phyloP scores from a whole-genome alignment of 2,797 vertebrate genomes.

The Lagocephalus sceleratus region DNA sequence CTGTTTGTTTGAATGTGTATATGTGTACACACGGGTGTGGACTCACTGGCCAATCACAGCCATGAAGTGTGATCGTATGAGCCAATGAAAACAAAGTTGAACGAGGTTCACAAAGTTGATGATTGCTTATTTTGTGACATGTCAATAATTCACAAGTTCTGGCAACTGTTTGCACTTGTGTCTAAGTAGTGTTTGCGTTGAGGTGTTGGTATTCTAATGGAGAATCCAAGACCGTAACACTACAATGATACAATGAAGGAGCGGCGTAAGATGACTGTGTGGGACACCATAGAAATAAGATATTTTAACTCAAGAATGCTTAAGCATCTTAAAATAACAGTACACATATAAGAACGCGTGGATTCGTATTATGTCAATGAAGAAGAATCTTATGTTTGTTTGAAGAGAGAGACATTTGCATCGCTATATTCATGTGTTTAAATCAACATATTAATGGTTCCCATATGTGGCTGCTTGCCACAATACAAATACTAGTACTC shows the following conservation, averaged over 20 bases:
- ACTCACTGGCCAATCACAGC: conserved; percentile 51
- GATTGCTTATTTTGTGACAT: conserved; percentile 36
- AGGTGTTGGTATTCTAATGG: conserved; percentile 30
- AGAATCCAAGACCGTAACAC: conserved; percentile 23
- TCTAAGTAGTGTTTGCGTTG: conserved; percentile 2
- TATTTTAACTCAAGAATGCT: too few species aligned
- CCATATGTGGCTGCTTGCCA: too few species aligned
- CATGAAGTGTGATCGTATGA: conserved; percentile 32
- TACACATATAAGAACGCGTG: too few species aligned
- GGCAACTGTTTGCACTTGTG: conserved; percentile 8
- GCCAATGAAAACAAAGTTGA: conserved; percentile 48
- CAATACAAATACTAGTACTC: too few species aligned
- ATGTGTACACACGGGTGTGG: conserved; percentile 33
- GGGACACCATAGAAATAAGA: too few species aligned
- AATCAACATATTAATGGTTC: too few species aligned
- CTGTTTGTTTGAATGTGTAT: conserved; percentile 42
- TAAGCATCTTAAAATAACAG: too few species aligned
- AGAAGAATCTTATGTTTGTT: too few species aligned
- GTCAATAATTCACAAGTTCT: conserved; percentile 33
- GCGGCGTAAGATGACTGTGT: background rate
- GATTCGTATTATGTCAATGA: too few species aligned
- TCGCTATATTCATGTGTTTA: too few species aligned
- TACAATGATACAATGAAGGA: conserved; percentile 6
- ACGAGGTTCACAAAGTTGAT: conserved; percentile 41
- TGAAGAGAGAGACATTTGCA: too few species aligned